A percentile compares a stretch with the other conserved stretches of the same genome.
Conservation (phyloP, 2,888 invertebrate species). For the Eupithecia pulchellata region DNA sequence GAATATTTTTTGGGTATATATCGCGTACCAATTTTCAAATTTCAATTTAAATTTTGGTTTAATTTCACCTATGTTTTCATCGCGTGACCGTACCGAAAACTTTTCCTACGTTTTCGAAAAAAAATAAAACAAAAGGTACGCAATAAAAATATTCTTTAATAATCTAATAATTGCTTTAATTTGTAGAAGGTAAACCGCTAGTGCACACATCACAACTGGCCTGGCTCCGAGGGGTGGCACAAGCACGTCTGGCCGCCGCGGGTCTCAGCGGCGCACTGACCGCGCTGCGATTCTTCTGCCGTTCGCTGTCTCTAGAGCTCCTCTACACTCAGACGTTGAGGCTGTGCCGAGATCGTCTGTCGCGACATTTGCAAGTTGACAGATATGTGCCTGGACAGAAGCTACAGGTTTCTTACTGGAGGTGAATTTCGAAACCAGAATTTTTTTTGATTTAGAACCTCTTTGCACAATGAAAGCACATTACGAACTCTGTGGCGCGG, state of each 20-base stretch:
- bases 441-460: too few species aligned
- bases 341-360: slow-evolving; percentile 94
- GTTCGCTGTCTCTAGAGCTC: slow-evolving; percentile 96
- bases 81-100: too few species aligned
- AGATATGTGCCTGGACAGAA: slow-evolving; percentile 95
- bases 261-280: slow-evolving; percentile 89
- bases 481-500: too few species aligned
- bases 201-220: slow-evolving; percentile 97
- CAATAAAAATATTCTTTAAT: too few species aligned
- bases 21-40: too few species aligned
- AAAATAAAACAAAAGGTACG: too few species aligned
- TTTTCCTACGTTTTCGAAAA: too few species aligned
- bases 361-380: slow-evolving; percentile 95
- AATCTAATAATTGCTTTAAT: background rate
- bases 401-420: slow-evolving; percentile 97
- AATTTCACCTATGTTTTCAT: too few species aligned
- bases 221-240: slow-evolving; percentile 97
- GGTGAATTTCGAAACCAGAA: too few species aligned
- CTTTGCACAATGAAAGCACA: too few species aligned
- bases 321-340: slow-evolving; percentile 95
- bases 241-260: slow-evolving; percentile 92
- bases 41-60: too few species aligned
- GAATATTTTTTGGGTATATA: too few species aligned
- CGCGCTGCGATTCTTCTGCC: slow-evolving; percentile 95
- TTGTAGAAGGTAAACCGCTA: slow-evolving; percentile 95